Base-by-base conservation (phyloP, 2,888 invertebrate species). In the Acronicta alni region DNA sequence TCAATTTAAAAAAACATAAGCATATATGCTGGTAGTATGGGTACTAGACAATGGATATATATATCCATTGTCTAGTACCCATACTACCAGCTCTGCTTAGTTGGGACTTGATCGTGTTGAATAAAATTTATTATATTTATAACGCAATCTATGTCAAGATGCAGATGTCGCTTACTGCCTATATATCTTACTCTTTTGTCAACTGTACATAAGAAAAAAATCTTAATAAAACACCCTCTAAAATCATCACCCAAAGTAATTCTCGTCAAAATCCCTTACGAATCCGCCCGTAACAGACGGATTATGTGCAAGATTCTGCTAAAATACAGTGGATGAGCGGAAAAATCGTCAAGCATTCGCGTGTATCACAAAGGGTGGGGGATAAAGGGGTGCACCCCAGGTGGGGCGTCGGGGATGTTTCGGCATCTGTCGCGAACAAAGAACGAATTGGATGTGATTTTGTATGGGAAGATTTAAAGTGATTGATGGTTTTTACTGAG, bases 301-400 rank as follows among this genome's bases (percentile, higher is more conserved):
- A 81, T 84, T 80, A 79, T 47, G 53, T 53, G 62, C 44, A 59
- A 75, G 78, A 76, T 79, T 78, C 61, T 71, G 72, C 65, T 68
- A 74, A 81, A 68, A 75, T 62, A 58, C 47, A 60, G 61, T 65
- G 59, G 79, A 70, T 75, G 75, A 70, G 72, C 74, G 72, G 75
- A 83, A 83, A 84, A 83, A 80, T 73, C 70, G 79, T 76, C 71
- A 77, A 85, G 82, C 77, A 81, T 75, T 75, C 75, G 65, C 51
- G 72, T 72, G 72, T 69, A 73, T 68, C 67, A 81, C 81, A 79
- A 79, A 77, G 75, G 80, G 76, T 68, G 75, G 62, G 77, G 71
- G 57, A 49, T 65, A 80, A 68, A 68, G 60, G 67, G 68, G 67
- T 72, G 37, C 59, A 32, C 73, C 71, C 59, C 64, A 58, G 68